Evolutionary conservation across 2,797 vertebrate genomes (phyloP).

Genomic region (Champsocephalus gunnari): DNA sequence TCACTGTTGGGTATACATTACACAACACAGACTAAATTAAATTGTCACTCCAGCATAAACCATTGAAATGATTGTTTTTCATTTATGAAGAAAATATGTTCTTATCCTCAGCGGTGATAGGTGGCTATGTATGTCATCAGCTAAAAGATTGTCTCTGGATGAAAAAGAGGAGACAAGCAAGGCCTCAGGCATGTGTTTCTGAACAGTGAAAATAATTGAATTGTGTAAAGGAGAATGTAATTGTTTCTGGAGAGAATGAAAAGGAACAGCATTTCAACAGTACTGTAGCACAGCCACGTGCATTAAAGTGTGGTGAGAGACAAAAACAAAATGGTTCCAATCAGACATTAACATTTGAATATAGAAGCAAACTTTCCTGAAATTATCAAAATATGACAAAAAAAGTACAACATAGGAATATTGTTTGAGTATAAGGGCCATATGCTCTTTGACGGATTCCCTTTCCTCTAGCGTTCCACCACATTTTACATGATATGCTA

Average conservation of each 20-base stretch:
- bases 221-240: conserved; percentile 77
- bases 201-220: conserved; percentile 75
- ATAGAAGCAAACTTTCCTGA: conserved; percentile 22
- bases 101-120: conserved; percentile 48
- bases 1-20: conserved; percentile 53
- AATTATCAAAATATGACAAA: not conserved
- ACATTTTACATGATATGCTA: too few species aligned
- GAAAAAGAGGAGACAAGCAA: conserved; percentile 63
- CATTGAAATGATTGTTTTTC: conserved; percentile 69
- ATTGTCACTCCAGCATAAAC: conserved; percentile 77
- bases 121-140: conserved; percentile 71
- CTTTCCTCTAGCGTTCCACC: too few species aligned
- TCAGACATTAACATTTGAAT: conserved; percentile 15
- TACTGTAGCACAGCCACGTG: not conserved
- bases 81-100: conserved; percentile 59
- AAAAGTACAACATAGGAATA: too few species aligned
- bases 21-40: conserved; percentile 71
- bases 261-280: conserved; percentile 21
- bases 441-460: too few species aligned
- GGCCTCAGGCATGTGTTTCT: conserved; percentile 67
- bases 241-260: conserved; percentile 68
- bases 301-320: conserved; percentile 23
- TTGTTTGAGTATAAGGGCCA: too few species aligned
- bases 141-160: conserved; percentile 64
- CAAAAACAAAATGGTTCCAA: conserved; percentile 49